Conservation (phyloP, 2,888 invertebrate species). For the Lasioglossum oenotherae region DNA sequence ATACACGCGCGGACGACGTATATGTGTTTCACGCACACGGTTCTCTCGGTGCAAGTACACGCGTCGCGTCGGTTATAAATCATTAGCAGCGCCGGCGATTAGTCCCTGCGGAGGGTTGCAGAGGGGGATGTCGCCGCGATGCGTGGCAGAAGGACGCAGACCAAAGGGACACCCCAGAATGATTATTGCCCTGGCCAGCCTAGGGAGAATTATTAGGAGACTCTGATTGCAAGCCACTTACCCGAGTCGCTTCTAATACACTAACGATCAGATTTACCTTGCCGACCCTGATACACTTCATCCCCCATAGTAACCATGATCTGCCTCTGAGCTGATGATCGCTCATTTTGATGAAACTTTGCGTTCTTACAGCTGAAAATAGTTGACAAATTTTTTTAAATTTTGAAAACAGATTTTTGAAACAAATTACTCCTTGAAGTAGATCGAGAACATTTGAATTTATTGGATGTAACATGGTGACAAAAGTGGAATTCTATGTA, state of each 20-base stretch:
- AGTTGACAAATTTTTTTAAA: too few species aligned
- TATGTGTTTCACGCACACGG: not conserved
- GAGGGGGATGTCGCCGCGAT: conserved; percentile 57
- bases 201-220: conserved; percentile 80
- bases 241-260: conserved; percentile 74
- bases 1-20: not conserved
- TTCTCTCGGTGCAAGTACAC: conserved; percentile 53
- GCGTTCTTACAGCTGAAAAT: too few species aligned
- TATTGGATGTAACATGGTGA: too few species aligned
- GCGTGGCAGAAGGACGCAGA: conserved; percentile 52
- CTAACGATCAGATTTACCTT: conserved; percentile 76
- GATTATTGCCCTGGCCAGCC: conserved; percentile 77
- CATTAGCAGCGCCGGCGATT: conserved; percentile 82
- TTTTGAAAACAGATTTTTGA: too few species aligned
- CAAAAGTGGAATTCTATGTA: too few species aligned
- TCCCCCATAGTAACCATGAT: not conserved
- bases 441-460: too few species aligned
- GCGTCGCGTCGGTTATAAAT: conserved; percentile 80
- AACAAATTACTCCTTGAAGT: too few species aligned
- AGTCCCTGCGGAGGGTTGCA: conserved; percentile 77
- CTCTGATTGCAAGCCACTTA: conserved; percentile 79
- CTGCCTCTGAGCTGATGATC: not conserved
- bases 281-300: not conserved
- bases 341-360: too few species aligned
- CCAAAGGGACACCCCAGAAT: conserved; percentile 67